phyloP scores from a whole-genome alignment of 2,797 vertebrate species.

The Kryptopterus vitreolus region DNA sequence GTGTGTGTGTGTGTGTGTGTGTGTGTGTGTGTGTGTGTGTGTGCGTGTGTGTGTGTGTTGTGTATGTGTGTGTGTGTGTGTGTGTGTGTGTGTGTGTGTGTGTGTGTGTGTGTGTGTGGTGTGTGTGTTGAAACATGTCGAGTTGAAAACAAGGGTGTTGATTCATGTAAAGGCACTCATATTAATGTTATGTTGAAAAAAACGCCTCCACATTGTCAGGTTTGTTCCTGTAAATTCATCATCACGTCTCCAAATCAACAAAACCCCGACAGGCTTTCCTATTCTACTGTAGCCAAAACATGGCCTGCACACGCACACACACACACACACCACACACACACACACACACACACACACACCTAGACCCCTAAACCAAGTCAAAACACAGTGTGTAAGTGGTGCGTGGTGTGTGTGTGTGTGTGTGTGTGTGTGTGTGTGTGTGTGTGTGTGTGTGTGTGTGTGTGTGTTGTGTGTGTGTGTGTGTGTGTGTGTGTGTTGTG shows the following conservation, averaged over 20 bases:
- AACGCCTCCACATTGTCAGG: too few species aligned
- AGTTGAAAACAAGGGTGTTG: not conserved
- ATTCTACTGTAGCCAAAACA: constrained; percentile 3
- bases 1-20: too few species aligned
- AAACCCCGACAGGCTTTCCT: not conserved
- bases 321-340: constrained; percentile 15
- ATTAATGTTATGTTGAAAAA: not conserved
- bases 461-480: too few species aligned
- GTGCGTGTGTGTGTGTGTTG: not conserved
- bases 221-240: not conserved
- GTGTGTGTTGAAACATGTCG: not conserved
- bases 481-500: too few species aligned
- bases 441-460: too few species aligned
- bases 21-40: too few species aligned
- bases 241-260: not conserved
- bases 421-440: too few species aligned
- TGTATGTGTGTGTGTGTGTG: too few species aligned
- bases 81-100: too few species aligned
- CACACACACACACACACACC: not conserved
- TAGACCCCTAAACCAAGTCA: not conserved
- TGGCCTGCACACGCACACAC: not conserved
- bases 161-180: not conserved
- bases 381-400: not conserved
- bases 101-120: too few species aligned
- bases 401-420: not conserved